Percentiles rank a stretch among this genome's conserved stretches.
These are phyloP conservation scores for Hybognathus amarus DNA, from an alignment of 2,797 vertebrate genomes.

Conservation along the genomic window DNA sequence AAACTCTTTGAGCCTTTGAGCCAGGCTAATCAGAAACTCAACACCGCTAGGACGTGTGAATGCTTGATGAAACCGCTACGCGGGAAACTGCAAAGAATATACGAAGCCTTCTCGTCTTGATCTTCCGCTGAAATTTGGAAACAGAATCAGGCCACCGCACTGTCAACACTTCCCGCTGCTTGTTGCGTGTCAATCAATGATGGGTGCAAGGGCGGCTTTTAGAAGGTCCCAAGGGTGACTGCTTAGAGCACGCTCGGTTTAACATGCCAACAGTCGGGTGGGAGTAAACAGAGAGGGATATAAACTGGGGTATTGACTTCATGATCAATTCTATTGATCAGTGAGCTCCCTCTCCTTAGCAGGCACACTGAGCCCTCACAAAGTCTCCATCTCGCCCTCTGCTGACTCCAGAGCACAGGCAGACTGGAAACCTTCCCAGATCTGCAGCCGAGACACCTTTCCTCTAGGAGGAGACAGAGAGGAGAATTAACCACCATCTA, in stretches of 20 bases:
- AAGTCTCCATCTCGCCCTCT: conserved; percentile 50
- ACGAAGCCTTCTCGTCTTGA: conserved; percentile 13
- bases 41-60: neutral
- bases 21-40: conserved; percentile 44
- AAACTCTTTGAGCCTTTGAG: conserved; percentile 41
- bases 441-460: conserved; percentile 65
- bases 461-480: conserved; percentile 79
- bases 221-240: conserved; percentile 77
- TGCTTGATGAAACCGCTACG: neutral
- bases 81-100: conserved; percentile 23
- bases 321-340: conserved; percentile 84
- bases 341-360: conserved; percentile 66
- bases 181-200: conserved; percentile 82
- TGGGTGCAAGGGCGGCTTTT: conserved; percentile 71
- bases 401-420: conserved; percentile 43
- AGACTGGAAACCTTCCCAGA: conserved; percentile 57
- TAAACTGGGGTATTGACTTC: conserved; percentile 75
- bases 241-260: conserved; percentile 78
- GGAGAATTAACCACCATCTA: conserved; percentile 35
- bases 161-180: conserved; percentile 76
- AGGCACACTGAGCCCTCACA: conserved; percentile 71
- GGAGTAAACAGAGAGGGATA: conserved; percentile 80
- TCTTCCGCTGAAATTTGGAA: conserved; percentile 45
- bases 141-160: conserved; percentile 63
- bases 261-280: conserved; percentile 73